Conservation (phyloP, 1,140 invertebrate genomes). For the Oryctes rhinoceros region DNA sequence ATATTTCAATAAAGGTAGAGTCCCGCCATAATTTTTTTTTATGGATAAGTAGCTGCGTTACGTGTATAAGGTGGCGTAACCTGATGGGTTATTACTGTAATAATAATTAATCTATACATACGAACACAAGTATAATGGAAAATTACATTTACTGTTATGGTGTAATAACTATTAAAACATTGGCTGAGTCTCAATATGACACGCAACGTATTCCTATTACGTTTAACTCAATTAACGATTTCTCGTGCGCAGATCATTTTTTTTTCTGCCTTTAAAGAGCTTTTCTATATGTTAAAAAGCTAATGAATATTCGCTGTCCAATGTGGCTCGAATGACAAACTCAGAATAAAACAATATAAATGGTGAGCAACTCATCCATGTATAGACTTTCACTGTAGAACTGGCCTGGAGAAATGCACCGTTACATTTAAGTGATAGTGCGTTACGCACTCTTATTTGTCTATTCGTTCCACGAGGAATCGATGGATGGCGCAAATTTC, state of each 20-base stretch:
- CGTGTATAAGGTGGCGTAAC: too few relatives aligned
- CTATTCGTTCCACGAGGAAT: background rate
- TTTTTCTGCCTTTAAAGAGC: background rate
- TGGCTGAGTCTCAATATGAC: background rate
- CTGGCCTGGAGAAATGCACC: background rate
- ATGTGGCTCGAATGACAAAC: too few relatives aligned
- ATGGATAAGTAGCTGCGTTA: too few relatives aligned
- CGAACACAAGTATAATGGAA: background rate
- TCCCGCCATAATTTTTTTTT: too few relatives aligned
- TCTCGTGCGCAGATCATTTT: background rate
- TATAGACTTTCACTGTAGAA: background rate
- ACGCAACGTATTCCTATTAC: background rate
- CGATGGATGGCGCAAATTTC: background rate
- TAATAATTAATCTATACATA: too few relatives aligned
- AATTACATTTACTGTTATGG: background rate
- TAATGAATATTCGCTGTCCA: too few relatives aligned
- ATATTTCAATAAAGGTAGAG: too few relatives aligned
- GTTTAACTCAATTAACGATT: background rate
- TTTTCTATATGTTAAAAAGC: background rate
- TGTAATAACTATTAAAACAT: background rate
- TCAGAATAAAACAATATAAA: background rate
- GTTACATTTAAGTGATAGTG: background rate
- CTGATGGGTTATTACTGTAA: too few relatives aligned
- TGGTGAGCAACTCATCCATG: background rate
- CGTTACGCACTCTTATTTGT: background rate